A percentile compares a stretch with the other conserved stretches of the same genome.
phyloP scores from a whole-genome alignment of 2,888 invertebrate genomes.

The Apoda limacodes region DNA sequence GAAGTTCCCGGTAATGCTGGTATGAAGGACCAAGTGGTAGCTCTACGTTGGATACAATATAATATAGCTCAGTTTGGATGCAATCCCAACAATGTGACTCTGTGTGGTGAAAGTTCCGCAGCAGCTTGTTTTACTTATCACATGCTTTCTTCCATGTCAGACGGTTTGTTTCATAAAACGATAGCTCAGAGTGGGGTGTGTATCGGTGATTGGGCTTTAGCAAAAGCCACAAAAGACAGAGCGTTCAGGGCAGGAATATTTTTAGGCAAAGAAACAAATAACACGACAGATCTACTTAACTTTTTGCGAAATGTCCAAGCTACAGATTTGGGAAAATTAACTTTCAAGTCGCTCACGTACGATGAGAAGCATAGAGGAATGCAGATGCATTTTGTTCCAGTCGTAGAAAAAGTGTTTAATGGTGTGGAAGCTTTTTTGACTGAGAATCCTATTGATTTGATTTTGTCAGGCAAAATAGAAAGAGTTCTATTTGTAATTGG shows the following conservation, averaged over 20 bases:
- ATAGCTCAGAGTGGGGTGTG: slow-evolving; percentile 38
- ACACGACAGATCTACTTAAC: slow-evolving; percentile 21
- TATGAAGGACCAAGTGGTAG: slow-evolving; percentile 38
- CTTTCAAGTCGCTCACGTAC: slow-evolving; percentile 22
- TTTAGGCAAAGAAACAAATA: slow-evolving; percentile 23
- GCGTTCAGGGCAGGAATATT: slow-evolving; percentile 23
- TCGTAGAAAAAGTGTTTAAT: slow-evolving; percentile 29
- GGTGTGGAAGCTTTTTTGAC: slow-evolving; percentile 26
- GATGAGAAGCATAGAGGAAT: slow-evolving; percentile 27
- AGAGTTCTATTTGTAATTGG: slow-evolving; percentile 29
- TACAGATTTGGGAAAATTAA: slow-evolving; percentile 22
- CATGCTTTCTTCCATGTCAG: slow-evolving; percentile 38
- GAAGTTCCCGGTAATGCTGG: slow-evolving; percentile 43
- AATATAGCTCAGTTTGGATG: slow-evolving; percentile 35
- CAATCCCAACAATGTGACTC: slow-evolving; percentile 31
- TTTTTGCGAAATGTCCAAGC: slow-evolving; percentile 23
- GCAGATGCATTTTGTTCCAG: slow-evolving; percentile 29
- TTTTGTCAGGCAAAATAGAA: slow-evolving; percentile 22
- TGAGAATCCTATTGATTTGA: slow-evolving; percentile 23
- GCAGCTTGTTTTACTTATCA: slow-evolving; percentile 36
- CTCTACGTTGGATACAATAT: slow-evolving; percentile 31
- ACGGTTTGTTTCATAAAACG: slow-evolving; percentile 35
- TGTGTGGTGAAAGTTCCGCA: slow-evolving; percentile 44
- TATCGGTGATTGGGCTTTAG: slow-evolving; percentile 23
- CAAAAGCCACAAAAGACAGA: slow-evolving; percentile 18